Conservation (phyloP, 2,113 vertebrate species). For the Delphinus delphis region DNA sequence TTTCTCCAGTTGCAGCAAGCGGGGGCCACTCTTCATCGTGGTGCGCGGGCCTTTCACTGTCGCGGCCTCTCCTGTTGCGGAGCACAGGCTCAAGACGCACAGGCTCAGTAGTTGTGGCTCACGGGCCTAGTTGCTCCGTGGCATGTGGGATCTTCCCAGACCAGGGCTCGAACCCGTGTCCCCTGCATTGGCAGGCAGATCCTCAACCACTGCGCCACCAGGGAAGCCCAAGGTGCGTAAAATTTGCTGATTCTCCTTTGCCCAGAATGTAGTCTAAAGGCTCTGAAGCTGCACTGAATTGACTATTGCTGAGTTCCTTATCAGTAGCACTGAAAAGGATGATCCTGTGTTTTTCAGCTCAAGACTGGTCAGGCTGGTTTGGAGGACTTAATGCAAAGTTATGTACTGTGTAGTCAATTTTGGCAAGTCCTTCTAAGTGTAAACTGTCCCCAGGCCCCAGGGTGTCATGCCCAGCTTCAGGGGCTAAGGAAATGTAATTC, state of each 20-base stretch:
- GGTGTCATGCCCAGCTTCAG: neutral
- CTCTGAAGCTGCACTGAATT: neutral
- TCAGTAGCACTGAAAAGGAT: neutral
- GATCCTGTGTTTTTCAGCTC: constrained; percentile 19
- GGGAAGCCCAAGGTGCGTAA: neutral
- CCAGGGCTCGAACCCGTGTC: too few relatives aligned
- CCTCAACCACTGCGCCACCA: too few relatives aligned
- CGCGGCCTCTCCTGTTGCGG: too few relatives aligned
- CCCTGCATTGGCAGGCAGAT: too few relatives aligned
- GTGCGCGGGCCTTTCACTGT: too few relatives aligned
- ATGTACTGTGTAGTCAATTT: constrained; percentile 21
- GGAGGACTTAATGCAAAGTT: neutral
- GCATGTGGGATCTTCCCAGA: too few relatives aligned
- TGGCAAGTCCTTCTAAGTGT: neutral
- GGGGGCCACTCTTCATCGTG: too few relatives aligned
- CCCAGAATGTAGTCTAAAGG: neutral
- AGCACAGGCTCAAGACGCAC: too few relatives aligned
- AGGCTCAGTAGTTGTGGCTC: too few relatives aligned
- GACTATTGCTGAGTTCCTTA: constrained; percentile 5
- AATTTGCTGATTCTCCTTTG: neutral
- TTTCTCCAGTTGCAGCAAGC: too few relatives aligned
- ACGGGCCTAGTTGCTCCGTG: accelerated
- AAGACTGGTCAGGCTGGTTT: neutral
- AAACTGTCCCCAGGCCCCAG: neutral
- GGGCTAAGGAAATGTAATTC: neutral